Conservation (phyloP, 2,797 vertebrate species). For the Amblyraja radiata region DNA sequence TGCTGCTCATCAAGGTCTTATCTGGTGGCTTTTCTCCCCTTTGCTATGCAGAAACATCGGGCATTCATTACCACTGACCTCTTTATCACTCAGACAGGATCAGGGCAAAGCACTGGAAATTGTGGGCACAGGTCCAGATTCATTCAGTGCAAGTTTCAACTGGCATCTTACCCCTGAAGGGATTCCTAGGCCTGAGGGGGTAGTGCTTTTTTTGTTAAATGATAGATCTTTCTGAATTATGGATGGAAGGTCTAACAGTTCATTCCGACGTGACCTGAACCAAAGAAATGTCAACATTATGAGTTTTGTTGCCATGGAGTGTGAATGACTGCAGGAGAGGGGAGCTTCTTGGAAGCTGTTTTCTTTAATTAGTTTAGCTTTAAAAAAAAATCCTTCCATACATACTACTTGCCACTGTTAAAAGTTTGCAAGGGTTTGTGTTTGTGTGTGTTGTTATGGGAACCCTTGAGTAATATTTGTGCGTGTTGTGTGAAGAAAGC, state of each 20-base stretch:
- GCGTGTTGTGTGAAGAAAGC: not conserved
- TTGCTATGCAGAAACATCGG: not conserved
- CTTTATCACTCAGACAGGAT: not conserved
- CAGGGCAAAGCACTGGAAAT: not conserved
- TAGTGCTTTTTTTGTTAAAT: not conserved
- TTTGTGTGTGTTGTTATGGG: not conserved
- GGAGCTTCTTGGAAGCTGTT: conserved; percentile 1
- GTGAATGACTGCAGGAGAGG: not conserved
- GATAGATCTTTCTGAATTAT: not conserved
- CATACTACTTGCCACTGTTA: not conserved
- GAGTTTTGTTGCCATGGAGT: conserved; percentile 5
- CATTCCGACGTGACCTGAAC: conserved; percentile 1
- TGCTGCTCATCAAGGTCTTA: not conserved
- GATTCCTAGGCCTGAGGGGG: not conserved
- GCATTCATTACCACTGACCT: not conserved
- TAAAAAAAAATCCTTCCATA: not conserved
- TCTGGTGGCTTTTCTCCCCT: not conserved
- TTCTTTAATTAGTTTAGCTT: conserved; percentile 4
- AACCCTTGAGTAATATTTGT: not conserved
- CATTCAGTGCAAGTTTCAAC: not conserved
- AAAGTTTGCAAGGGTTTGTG: not conserved
- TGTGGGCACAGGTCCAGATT: not conserved
- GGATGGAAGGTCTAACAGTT: not conserved
- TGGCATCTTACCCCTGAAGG: not conserved
- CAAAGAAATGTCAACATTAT: not conserved